A percentile compares a stretch with the other conserved stretches of the same genome.
Evolutionary conservation across 2,797 vertebrate species (phyloP).

Genomic region (Gallirallus australis): DNA sequence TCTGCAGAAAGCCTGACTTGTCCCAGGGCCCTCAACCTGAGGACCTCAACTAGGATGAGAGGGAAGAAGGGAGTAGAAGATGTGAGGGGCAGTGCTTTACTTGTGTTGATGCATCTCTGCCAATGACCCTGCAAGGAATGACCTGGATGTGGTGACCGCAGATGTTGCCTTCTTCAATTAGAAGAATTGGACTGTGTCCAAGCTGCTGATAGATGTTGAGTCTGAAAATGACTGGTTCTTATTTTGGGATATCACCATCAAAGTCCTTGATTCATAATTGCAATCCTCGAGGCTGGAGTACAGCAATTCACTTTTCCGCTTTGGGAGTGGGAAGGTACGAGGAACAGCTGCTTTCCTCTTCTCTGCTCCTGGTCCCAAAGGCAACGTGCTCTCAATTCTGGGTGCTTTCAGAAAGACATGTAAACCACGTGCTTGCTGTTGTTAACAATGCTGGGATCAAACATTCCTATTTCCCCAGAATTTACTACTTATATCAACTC

Average conservation of each 20-base stretch:
- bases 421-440: background rate
- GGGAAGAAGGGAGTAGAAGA: background rate
- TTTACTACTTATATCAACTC: background rate
- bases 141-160: background rate
- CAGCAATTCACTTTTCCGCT: conserved; percentile 32
- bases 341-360: conserved; percentile 38
- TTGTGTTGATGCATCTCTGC: background rate
- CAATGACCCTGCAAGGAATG: background rate
- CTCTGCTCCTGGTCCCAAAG: background rate
- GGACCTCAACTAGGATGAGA: background rate
- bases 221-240: conserved; percentile 40
- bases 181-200: conserved; percentile 20
- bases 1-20: background rate
- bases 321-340: conserved; percentile 17
- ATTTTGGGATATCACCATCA: conserved; percentile 51
- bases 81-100: background rate
- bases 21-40: background rate
- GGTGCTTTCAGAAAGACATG: background rate
- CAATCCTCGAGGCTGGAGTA: conserved; percentile 1
- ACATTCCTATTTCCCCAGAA: background rate
- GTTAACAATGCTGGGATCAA: background rate
- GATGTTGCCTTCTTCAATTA: conserved; percentile 20
- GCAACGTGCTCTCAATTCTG: background rate
- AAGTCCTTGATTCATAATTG: conserved; percentile 54
- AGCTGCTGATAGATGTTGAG: conserved; percentile 36